phyloP scores from a whole-genome alignment of 2,113 vertebrate genomes.

The Chloroceryle aenea region DNA sequence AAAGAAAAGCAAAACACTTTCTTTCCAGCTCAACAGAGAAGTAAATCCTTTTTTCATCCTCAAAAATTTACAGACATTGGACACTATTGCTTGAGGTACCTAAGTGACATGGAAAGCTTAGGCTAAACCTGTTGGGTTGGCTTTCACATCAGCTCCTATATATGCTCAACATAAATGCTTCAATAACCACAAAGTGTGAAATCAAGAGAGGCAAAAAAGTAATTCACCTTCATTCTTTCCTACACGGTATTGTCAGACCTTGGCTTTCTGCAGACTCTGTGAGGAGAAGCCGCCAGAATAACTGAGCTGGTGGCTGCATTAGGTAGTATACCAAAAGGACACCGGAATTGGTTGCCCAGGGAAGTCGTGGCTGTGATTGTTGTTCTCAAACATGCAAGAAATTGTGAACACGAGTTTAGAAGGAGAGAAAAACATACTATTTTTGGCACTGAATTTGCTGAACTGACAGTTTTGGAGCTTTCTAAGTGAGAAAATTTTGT shows the following conservation, averaged over 20 bases:
- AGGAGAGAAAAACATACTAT: not conserved
- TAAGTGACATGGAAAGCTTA: not conserved
- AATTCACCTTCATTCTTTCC: not conserved
- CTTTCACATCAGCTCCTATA: not conserved
- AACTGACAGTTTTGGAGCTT: not conserved
- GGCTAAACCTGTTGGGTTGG: not conserved
- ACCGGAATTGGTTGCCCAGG: not conserved
- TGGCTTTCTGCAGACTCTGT: not conserved
- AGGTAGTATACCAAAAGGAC: not conserved
- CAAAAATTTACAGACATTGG: not conserved
- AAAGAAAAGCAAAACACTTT: not conserved
- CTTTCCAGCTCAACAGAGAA: not conserved
- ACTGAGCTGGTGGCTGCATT: not conserved
- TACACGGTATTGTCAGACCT: not conserved
- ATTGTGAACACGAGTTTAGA: not conserved
- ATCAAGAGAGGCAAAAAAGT: not conserved
- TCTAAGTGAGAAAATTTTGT: not conserved
- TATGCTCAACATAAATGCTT: rapidly evolving
- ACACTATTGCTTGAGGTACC: not conserved
- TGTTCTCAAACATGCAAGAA: not conserved
- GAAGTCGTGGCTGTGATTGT: not conserved
- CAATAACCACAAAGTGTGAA: not conserved
- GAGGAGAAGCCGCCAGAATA: not conserved
- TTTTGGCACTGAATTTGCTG: not conserved
- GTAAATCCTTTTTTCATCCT: not conserved